These are phyloP conservation scores for Torymus texanus DNA, from an alignment of 2,888 invertebrate species.

Conservation along the genomic window DNA sequence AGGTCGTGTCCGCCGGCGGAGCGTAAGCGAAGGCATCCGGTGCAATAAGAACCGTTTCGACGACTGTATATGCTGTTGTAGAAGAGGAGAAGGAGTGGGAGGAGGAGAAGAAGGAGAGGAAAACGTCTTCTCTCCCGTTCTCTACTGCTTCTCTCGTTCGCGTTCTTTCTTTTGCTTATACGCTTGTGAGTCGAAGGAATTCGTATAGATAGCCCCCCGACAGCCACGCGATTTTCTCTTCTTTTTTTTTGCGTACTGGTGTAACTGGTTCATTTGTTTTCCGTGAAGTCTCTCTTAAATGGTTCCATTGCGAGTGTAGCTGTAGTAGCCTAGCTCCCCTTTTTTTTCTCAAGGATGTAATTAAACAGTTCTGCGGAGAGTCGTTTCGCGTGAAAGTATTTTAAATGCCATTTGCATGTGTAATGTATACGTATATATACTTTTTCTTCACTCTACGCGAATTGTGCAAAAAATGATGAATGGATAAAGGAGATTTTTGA, in stretches of 20 bases:
- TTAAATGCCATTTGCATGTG: too few species aligned
- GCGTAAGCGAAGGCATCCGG: conserved; percentile 31
- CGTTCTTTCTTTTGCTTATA: background rate
- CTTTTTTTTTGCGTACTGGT: background rate
- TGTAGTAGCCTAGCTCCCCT: too few species aligned
- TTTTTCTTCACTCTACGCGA: too few species aligned
- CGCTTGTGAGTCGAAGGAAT: background rate
- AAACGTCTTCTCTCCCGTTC: conserved; percentile 8
- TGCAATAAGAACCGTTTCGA: conserved; percentile 35
- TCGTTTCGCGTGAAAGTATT: too few species aligned
- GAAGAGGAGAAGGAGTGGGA: background rate
- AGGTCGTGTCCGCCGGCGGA: conserved; percentile 2
- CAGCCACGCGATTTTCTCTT: too few species aligned
- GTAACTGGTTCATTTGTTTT: background rate
- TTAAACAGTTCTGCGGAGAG: too few species aligned
- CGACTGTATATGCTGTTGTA: too few species aligned
- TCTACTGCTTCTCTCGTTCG: background rate
- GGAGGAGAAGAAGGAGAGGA: background rate
- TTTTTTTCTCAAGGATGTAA: too few species aligned
- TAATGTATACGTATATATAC: too few species aligned
- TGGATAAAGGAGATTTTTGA: too few species aligned
- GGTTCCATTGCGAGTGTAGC: background rate
- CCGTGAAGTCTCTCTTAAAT: background rate
- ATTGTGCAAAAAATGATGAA: too few species aligned
- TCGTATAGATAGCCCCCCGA: too few species aligned